These are phyloP conservation scores for Dipodomys stephensi DNA, from an alignment of 2,113 vertebrate species.

Conservation along the genomic window DNA sequence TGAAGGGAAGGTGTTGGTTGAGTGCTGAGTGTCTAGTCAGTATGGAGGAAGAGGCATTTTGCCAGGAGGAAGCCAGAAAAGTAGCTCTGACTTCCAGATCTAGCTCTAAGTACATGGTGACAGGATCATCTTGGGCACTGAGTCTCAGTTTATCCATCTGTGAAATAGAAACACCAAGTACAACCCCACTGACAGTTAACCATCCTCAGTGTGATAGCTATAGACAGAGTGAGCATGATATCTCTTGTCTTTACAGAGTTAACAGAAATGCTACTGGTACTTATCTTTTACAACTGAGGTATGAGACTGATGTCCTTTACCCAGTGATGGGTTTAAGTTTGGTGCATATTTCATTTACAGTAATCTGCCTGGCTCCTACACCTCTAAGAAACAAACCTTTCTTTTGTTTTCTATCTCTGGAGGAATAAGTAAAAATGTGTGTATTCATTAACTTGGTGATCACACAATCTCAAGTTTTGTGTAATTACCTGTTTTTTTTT, in stretches of 20 bases:
- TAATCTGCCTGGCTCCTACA: neutral
- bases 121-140: neutral
- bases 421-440: neutral
- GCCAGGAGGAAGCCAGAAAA: neutral
- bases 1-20: neutral
- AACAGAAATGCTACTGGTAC: neutral
- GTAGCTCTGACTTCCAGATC: neutral
- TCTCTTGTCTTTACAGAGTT: neutral
- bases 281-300: neutral
- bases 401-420: neutral
- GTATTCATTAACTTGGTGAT: neutral
- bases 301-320: neutral
- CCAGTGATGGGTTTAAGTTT: neutral
- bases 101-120: neutral
- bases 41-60: neutral
- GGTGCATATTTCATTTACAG: neutral
- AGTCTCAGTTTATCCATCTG: neutral
- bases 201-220: neutral
- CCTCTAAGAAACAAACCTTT: neutral
- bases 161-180: neutral
- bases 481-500: neutral
- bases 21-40: neutral
- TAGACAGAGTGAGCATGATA: neutral
- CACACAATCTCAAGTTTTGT: neutral
- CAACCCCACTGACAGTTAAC: constrained; percentile 4